Conservation (phyloP, 1,140 invertebrate genomes). For the Pomacea maculata region DNA sequence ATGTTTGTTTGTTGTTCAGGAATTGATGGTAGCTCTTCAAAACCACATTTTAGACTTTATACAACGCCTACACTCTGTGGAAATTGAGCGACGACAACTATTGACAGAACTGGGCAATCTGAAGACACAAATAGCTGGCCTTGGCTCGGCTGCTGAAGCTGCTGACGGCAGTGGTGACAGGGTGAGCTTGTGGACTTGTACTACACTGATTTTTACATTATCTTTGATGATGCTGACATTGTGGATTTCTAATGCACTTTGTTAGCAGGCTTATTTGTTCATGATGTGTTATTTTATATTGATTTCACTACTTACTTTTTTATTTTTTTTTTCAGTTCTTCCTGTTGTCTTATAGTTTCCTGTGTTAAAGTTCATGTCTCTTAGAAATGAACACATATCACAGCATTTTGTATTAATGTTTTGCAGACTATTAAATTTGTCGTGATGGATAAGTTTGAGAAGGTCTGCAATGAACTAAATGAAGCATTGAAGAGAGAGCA, state of each 20-base stretch:
- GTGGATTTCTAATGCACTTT: no score
- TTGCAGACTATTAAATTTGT: slow-evolving; percentile 40
- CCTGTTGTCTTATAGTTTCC: no score
- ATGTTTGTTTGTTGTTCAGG: slow-evolving; percentile 32
- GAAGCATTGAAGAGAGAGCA: slow-evolving; percentile 56
- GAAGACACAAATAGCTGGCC: slow-evolving; percentile 40
- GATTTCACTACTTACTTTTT: no score
- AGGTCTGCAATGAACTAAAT: slow-evolving; percentile 58
- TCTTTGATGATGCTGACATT: no score
- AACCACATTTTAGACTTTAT: slow-evolving; percentile 60
- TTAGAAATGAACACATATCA: no score
- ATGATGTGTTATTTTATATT: no score
- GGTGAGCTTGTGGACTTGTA: background rate
- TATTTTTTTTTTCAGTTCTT: no score
- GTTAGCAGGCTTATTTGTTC: no score
- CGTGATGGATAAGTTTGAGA: slow-evolving; percentile 58
- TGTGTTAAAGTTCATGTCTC: no score
- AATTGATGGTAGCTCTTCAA: slow-evolving; percentile 55
- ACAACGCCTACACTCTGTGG: slow-evolving; percentile 54
- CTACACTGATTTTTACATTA: no score
- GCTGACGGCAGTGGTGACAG: background rate
- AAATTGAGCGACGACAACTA: slow-evolving; percentile 53
- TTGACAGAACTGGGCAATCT: slow-evolving; percentile 45
- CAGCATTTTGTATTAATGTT: background rate
- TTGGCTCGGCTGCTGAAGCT: slow-evolving; percentile 26